phyloP scores from a whole-genome alignment of 2,888 invertebrate species.

The Teleogryllus oceanicus region DNA sequence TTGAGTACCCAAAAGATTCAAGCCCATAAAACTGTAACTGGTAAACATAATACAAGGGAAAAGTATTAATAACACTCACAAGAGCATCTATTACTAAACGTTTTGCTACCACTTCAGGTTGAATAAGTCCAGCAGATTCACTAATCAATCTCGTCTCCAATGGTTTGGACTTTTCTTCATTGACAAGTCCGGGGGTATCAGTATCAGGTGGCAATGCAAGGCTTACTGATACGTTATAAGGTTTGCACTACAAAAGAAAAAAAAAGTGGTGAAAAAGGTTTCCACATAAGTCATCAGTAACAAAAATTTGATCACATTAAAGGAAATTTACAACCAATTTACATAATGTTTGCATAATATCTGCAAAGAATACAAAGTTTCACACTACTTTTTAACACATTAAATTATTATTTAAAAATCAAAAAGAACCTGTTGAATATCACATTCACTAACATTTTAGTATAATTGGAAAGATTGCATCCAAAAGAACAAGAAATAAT shows the following conservation, averaged over 20 bases:
- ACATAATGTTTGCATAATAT: too few relatives aligned
- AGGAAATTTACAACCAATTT: too few relatives aligned
- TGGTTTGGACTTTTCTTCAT: constrained; percentile 84
- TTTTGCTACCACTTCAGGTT: constrained; percentile 75
- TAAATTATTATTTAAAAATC: too few relatives aligned
- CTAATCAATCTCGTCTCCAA: constrained; percentile 84
- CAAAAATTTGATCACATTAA: too few relatives aligned
- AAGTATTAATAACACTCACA: constrained; percentile 51
- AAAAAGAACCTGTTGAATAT: neutral
- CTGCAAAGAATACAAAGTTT: too few relatives aligned
- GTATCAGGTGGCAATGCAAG: constrained; percentile 92
- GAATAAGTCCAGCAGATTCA: constrained; percentile 69
- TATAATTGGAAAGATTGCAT: neutral
- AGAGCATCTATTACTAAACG: constrained; percentile 75
- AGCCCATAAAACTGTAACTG: constrained; percentile 23
- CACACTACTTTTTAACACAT: too few relatives aligned
- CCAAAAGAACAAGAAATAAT: neutral
- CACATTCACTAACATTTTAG: neutral
- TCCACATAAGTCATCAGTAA: too few relatives aligned
- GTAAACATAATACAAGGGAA: neutral
- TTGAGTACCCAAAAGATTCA: neutral
- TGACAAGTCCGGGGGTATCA: constrained; percentile 90
- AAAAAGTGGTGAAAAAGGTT: too few relatives aligned
- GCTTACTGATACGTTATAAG: constrained; percentile 78
- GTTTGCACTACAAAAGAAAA: constrained; percentile 50